Percentiles rank a stretch among this genome's conserved stretches.
phyloP scores from a whole-genome alignment of 1,140 invertebrate genomes.

The Zophobas atratus region DNA sequence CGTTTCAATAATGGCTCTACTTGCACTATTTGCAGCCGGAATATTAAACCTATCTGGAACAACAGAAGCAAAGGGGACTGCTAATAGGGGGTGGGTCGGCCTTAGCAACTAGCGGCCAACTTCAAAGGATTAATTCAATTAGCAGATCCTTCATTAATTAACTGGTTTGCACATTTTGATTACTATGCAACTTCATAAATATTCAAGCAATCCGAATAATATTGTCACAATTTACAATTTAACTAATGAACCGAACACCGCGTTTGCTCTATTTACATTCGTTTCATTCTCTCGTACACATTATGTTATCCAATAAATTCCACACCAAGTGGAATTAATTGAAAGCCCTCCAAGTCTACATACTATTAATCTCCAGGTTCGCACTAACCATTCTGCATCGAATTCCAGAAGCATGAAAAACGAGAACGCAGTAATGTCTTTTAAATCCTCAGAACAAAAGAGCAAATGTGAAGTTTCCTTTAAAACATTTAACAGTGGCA shows the following conservation, averaged over 20 bases:
- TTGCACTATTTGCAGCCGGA: slow-evolving; percentile 33
- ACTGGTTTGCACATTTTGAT: slow-evolving; percentile 61
- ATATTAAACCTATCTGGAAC: slow-evolving; percentile 35
- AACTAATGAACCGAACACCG: slow-evolving; percentile 58
- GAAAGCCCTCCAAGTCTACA: slow-evolving; percentile 16
- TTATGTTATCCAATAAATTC: slow-evolving; percentile 29
- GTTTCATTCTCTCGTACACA: slow-evolving; percentile 27
- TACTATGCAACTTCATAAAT: slow-evolving; percentile 62
- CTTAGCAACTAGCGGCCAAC: slow-evolving; percentile 33
- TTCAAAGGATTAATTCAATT: slow-evolving; percentile 60
- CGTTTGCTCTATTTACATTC: slow-evolving; percentile 36
- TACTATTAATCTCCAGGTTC: background rate
- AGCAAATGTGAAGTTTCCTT: no score
- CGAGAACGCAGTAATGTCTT: no score
- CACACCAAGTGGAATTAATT: slow-evolving; percentile 23
- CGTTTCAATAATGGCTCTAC: slow-evolving; percentile 34
- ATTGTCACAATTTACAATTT: slow-evolving; percentile 60
- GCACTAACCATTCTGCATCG: background rate
- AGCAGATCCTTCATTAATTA: slow-evolving; percentile 61
- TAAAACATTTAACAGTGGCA: no score
- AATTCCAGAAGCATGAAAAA: no score
- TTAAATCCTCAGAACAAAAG: no score
- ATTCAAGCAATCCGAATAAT: slow-evolving; percentile 60
- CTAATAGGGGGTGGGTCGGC: slow-evolving; percentile 43
- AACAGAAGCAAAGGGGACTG: background rate